Conservation (phyloP, 2,888 invertebrate genomes). For the Sesamia inferens region DNA sequence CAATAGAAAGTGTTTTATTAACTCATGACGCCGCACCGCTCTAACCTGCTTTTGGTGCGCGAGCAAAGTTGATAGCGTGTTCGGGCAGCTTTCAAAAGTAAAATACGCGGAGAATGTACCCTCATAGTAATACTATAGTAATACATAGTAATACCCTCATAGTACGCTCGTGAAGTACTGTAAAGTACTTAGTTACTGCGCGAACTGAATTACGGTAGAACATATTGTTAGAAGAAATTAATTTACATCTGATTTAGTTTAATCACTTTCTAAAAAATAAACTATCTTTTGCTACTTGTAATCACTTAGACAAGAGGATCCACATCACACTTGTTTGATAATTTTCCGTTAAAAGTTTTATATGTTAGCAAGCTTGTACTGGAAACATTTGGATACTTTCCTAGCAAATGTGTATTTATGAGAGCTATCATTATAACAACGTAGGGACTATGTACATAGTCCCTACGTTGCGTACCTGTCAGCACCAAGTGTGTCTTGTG, state of each 20-base stretch:
- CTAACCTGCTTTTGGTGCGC: neutral
- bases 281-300: neutral
- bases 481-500: neutral
- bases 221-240: no score
- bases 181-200: no score
- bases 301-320: neutral
- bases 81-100: neutral
- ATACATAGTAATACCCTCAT: neutral
- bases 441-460: neutral
- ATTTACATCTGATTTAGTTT: neutral
- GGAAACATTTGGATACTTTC: neutral
- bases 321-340: neutral
- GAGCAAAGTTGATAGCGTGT: neutral
- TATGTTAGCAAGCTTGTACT: neutral
- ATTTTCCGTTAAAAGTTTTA: neutral
- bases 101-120: no score
- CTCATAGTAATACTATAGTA: no score
- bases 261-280: constrained; percentile 1
- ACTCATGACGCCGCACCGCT: neutral
- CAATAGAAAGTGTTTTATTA: neutral
- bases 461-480: no score
- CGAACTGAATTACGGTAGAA: no score
- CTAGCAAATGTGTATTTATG: neutral
- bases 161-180: no score
- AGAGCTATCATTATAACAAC: neutral